These are phyloP conservation scores for Drosophila prostipennis DNA, from an alignment of 2,888 invertebrate species.

Conservation along the genomic window DNA sequence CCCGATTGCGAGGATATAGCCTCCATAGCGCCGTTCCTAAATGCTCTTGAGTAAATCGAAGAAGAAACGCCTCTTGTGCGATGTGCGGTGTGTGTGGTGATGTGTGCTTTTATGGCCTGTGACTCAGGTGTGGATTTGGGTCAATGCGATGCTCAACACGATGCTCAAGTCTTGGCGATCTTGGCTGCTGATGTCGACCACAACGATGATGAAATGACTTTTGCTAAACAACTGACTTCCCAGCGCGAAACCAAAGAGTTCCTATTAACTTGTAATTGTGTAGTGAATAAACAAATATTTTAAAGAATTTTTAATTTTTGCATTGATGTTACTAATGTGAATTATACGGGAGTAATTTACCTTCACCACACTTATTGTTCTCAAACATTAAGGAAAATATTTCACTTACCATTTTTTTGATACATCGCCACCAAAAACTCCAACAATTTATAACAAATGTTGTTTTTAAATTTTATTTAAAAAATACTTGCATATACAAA, in stretches of 20 bases:
- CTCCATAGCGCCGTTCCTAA: constrained; percentile 92
- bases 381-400: too few species aligned
- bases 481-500: constrained; percentile 62
- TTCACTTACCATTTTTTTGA: too few species aligned
- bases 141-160: constrained; percentile 63
- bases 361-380: too few species aligned
- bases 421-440: too few species aligned
- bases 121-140: constrained; percentile 63
- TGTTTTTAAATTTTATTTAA: constrained; percentile 61
- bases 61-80: constrained; percentile 17
- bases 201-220: constrained; percentile 48
- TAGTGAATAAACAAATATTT: constrained; percentile 34
- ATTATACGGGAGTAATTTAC: too few species aligned
- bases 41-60: constrained; percentile 85
- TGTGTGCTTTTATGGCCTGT: constrained; percentile 51
- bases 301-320: neutral
- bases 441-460: neutral
- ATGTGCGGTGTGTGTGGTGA: constrained; percentile 29
- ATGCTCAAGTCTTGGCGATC: constrained; percentile 37
- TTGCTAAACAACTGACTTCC: constrained; percentile 40
- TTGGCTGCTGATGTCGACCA: constrained; percentile 46
- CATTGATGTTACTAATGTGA: too few species aligned
- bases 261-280: constrained; percentile 48
- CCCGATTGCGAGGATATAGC: constrained; percentile 94
- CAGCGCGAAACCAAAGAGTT: constrained; percentile 57